phyloP scores from a whole-genome alignment of 2,888 invertebrate genomes.

The Nezara viridula region DNA sequence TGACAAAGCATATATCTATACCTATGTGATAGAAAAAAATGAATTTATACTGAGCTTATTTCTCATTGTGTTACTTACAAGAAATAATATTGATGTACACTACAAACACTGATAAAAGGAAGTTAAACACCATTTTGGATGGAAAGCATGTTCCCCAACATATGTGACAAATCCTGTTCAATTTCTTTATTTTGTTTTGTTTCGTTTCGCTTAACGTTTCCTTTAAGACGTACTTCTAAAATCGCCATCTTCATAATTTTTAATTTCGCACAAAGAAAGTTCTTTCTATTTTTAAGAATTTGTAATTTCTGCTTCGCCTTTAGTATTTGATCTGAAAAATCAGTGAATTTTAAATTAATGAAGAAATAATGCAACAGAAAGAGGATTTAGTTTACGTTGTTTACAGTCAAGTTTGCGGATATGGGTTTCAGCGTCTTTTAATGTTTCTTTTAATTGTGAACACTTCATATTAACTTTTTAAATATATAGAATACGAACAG shows the following conservation, averaged over 20 bases:
- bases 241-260: background rate
- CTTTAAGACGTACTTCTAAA: background rate
- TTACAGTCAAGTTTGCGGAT: conserved; percentile 33
- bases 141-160: conserved; percentile 39
- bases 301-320: conserved; percentile 2
- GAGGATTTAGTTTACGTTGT: background rate
- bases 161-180: conserved; percentile 25
- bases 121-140: conserved; percentile 11
- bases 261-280: background rate
- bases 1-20: too few species aligned
- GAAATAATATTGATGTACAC: background rate
- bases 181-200: background rate
- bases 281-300: conserved; percentile 5
- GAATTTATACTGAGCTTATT: background rate
- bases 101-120: background rate
- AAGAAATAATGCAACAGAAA: background rate
- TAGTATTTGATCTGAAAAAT: background rate
- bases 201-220: conserved; percentile 10
- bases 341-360: background rate
- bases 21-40: background rate
- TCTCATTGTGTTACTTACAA: background rate
- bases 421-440: conserved; percentile 7
- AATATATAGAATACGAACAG: background rate
- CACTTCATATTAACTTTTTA: background rate
- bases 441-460: background rate